phyloP scores from a whole-genome alignment of 2,113 vertebrate genomes.

The Rattus rattus region DNA sequence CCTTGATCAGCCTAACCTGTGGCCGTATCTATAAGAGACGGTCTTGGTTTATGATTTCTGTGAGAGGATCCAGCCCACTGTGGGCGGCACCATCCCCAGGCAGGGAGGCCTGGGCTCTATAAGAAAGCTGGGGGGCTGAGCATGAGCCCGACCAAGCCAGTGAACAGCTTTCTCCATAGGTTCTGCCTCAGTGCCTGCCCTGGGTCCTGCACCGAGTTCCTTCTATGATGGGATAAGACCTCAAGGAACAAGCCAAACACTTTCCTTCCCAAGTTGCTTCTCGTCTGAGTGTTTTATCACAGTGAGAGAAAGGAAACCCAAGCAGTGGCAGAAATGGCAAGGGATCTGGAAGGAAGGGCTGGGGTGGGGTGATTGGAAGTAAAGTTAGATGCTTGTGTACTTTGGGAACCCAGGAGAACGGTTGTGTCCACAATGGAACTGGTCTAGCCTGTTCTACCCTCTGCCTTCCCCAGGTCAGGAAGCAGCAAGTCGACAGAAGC shows the following conservation, averaged over 20 bases:
- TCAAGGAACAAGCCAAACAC: too few relatives aligned
- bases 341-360: background rate
- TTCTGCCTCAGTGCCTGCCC: background rate
- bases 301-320: background rate
- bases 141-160: background rate
- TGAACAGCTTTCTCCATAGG: background rate
- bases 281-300: background rate
- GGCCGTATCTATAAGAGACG: background rate
- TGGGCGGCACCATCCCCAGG: background rate
- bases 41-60: background rate
- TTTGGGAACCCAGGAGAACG: too few relatives aligned
- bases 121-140: background rate
- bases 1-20: background rate
- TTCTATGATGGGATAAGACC: background rate
- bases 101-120: background rate
- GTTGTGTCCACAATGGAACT: fast-evolving
- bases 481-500: background rate
- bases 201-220: background rate
- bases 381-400: fast-evolving
- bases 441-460: background rate
- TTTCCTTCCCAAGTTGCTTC: background rate
- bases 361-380: background rate
- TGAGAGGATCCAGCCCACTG: background rate
- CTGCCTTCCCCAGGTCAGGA: background rate
- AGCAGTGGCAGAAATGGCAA: background rate